Conservation (phyloP, 2,113 vertebrate genomes). For the Gambusia affinis region DNA sequence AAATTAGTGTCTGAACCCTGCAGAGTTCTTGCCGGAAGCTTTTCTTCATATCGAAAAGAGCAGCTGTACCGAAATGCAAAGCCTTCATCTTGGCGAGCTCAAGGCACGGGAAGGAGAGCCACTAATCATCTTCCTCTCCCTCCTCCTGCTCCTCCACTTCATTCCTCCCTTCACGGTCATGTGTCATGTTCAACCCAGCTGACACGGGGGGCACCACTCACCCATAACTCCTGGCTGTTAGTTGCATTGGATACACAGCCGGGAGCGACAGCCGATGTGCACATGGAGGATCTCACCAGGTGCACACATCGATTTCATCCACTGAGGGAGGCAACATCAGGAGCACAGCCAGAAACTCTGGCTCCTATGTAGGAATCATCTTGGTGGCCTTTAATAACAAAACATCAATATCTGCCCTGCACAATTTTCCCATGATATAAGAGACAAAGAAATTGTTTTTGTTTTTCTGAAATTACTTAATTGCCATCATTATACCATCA, state of each 20-base stretch:
- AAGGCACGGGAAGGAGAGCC: constrained; percentile 43
- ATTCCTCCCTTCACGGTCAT: constrained; percentile 23
- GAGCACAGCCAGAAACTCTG: not conserved
- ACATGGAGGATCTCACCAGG: not conserved
- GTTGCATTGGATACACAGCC: constrained; percentile 47
- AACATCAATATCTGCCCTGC: not conserved
- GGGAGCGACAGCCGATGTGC: constrained; percentile 7
- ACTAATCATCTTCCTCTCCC: constrained; percentile 50
- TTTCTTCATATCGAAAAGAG: constrained; percentile 15
- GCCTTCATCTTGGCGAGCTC: constrained; percentile 32
- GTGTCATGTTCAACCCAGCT: constrained; percentile 42
- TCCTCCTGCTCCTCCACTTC: constrained; percentile 13
- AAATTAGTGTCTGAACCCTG: not conserved
- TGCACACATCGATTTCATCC: not conserved
- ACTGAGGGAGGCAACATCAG: no score
- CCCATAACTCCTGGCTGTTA: constrained; percentile 48
- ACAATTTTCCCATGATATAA: not conserved
- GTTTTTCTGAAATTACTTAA: not conserved
- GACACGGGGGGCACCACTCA: constrained; percentile 41
- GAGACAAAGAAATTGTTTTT: not conserved
- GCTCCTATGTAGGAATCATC: not conserved
- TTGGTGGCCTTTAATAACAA: not conserved
- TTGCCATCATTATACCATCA: no score
- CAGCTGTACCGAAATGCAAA: constrained; percentile 42
- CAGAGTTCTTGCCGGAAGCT: constrained; percentile 20